These are phyloP conservation scores for Bombus soroeensis DNA, from an alignment of 1,140 invertebrate species.

Conservation along the genomic window DNA sequence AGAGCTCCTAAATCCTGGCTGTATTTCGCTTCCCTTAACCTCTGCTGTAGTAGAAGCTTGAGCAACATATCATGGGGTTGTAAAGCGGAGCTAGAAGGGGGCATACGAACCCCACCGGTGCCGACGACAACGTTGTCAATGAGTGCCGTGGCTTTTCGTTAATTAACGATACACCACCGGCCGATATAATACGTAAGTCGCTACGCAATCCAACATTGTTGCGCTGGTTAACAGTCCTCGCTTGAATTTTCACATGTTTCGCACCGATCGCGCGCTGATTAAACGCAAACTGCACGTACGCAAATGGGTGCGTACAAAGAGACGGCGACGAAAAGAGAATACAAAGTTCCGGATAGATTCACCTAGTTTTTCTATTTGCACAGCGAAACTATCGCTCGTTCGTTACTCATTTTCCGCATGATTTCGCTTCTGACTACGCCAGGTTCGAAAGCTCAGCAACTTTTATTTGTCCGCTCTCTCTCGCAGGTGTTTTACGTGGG, in stretches of 20 bases:
- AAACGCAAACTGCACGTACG: background rate
- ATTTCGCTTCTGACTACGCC: background rate
- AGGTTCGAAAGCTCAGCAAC: background rate
- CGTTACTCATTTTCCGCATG: background rate
- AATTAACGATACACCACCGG: slow-evolving; percentile 44
- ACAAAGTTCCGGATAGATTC: background rate
- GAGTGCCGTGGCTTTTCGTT: slow-evolving; percentile 50
- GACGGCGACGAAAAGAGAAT: background rate
- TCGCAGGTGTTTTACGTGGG: no score
- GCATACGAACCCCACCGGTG: background rate
- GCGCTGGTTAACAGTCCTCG: slow-evolving; percentile 25
- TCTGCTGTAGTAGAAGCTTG: background rate
- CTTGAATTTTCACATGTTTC: background rate
- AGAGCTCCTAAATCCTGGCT: slow-evolving; percentile 40
- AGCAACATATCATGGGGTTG: slow-evolving; percentile 54
- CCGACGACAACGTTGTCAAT: slow-evolving; percentile 13
- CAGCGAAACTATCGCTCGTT: background rate
- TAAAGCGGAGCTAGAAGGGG: background rate
- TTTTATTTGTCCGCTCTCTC: background rate
- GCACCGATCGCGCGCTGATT: background rate
- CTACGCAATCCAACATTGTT: background rate
- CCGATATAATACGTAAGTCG: background rate
- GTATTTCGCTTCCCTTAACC: slow-evolving; percentile 41
- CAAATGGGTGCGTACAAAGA: background rate
- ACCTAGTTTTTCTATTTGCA: background rate